Base-by-base conservation (phyloP, 2,113 vertebrate species). In the Heliornis fulica region DNA sequence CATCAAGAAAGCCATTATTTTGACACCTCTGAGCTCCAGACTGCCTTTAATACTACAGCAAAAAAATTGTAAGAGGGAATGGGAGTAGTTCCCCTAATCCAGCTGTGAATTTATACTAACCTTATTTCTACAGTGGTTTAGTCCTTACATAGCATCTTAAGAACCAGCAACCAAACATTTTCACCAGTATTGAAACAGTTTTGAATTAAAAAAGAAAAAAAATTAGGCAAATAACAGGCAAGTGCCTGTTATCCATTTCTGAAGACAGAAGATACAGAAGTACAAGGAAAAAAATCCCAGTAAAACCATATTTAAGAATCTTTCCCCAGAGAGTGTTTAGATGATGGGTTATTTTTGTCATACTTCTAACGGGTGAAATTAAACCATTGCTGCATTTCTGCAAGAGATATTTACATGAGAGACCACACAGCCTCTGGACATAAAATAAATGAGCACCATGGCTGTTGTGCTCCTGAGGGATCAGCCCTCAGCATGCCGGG, bases 281-380 rank as follows among this genome's bases (percentile, higher is more conserved):
- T 50, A 87, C 72, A 45, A 51, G 59, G 43, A 22, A 72, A 90
- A 95, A 95, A 80, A 71, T 46, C 61, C 79, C 89, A 78, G 64
- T 45, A 88, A 93, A 96, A 72, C 78, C 71, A n/a, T 80, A 71
- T 61, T 79, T 95, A 82, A 96, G 77, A 91, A 48, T 80, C 64
- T 93, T 94, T 70, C 75, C 74, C 81, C 13, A 1, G 80, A 59
- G 83, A 89, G 68, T 81, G 66, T 90, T 93, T 96, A 88, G 82
- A 89, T 26, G 46, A 72, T 4, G 43, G 74, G 92, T 95, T 96
- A 96, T 97, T 97, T 96, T 90, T 90, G 78, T 92, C 80, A 21
- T 32, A 29, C n/a, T 78, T 64, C 34, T 81, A 86, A 93, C 22
- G 81, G 83, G 40, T 45, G 40, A 83, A 85, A 93, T 81, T 23